Conservation (phyloP, 2,797 vertebrate species). For the Coracias cyanogaster region DNA sequence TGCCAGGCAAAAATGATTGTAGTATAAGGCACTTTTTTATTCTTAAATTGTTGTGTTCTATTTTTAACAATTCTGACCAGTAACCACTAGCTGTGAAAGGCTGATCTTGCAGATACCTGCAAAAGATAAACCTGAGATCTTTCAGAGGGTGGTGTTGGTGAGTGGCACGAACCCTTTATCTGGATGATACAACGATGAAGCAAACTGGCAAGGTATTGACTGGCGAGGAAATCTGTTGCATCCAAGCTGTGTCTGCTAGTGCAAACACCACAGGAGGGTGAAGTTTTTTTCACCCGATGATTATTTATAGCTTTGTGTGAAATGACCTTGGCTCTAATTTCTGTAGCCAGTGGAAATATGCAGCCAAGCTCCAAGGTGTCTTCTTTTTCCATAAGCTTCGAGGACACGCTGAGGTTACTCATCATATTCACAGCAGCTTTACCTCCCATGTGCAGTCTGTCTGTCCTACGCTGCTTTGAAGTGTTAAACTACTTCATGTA, state of each 20-base stretch:
- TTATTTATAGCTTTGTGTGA: background rate
- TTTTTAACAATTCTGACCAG: background rate
- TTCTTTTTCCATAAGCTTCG: background rate
- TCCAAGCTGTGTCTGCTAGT: background rate
- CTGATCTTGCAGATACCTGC: background rate
- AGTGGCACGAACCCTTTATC: background rate
- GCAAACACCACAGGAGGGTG: background rate
- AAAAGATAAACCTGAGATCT: background rate
- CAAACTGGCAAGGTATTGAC: background rate
- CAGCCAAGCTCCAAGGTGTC: background rate
- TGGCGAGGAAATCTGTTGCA: background rate
- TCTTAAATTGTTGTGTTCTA: background rate
- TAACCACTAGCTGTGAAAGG: background rate
- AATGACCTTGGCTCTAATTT: background rate
- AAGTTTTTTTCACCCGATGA: background rate
- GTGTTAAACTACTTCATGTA: background rate
- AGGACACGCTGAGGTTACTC: background rate
- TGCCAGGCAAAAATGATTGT: background rate
- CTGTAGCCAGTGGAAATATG: background rate
- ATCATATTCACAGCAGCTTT: background rate
- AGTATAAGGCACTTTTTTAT: background rate
- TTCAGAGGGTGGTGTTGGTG: background rate
- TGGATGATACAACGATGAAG: background rate
- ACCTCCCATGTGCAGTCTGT: background rate
- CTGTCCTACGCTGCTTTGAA: background rate